Evolutionary conservation across 2,113 vertebrate species (phyloP).

Genomic region (Lota lota): DNA sequence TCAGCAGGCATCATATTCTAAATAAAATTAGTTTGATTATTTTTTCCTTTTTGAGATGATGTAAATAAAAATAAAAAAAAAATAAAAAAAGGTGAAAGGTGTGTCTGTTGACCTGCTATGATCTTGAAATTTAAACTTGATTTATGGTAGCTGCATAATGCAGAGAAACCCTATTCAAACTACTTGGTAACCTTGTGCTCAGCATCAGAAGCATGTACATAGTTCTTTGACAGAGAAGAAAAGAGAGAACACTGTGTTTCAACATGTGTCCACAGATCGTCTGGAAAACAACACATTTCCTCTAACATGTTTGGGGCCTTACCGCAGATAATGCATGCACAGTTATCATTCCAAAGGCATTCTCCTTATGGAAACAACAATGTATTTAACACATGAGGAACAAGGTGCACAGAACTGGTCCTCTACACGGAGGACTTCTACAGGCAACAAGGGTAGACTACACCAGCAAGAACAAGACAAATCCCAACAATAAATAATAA

Average conservation of each 20-base stretch:
- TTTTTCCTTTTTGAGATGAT: constrained; percentile 27
- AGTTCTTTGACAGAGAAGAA: constrained; percentile 46
- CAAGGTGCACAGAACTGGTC: constrained; percentile 17
- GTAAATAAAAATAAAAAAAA: constrained; percentile 29
- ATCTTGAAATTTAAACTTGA: constrained; percentile 9
- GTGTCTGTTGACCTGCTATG: constrained; percentile 41
- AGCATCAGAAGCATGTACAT: constrained; percentile 57
- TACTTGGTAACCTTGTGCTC: constrained; percentile 57
- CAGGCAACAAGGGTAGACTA: constrained; percentile 25
- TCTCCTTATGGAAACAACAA: constrained; percentile 7
- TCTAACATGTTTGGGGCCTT: background rate
- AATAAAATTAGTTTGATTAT: constrained; percentile 30
- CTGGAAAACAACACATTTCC: background rate
- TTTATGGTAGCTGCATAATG: constrained; percentile 20
- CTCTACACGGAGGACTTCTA: constrained; percentile 22
- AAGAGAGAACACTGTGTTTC: background rate
- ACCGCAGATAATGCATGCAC: constrained; percentile 40
- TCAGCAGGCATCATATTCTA: constrained; percentile 77
- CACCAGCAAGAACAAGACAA: constrained; percentile 26
- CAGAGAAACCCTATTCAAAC: constrained; percentile 34
- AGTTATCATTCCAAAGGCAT: constrained; percentile 17
- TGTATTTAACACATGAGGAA: constrained; percentile 23
- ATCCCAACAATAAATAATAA: constrained; percentile 41
- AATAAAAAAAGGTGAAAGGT: constrained; percentile 54
- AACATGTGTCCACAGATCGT: background rate